phyloP scores from a whole-genome alignment of 2,113 vertebrate genomes.

The Phrynosoma platyrhinos region DNA sequence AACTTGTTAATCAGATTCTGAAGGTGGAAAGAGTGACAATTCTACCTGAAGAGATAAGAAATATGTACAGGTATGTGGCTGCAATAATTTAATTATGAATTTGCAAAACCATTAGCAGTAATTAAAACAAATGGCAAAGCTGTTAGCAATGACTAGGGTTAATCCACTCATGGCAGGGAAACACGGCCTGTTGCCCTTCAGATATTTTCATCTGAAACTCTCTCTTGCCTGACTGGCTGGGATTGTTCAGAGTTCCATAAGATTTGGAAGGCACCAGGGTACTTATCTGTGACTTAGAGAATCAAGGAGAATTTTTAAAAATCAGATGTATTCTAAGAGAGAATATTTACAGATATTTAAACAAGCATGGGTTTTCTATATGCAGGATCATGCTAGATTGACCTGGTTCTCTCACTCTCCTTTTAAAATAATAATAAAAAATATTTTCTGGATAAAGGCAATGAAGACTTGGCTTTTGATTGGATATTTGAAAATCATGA shows the following conservation, averaged over 20 bases:
- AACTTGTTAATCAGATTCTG: constrained; percentile 89
- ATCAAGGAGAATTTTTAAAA: not conserved
- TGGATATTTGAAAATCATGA: not conserved
- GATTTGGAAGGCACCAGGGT: not conserved
- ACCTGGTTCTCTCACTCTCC: not conserved
- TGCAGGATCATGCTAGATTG: not conserved
- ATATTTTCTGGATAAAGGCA: not conserved
- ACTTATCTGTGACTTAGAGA: not conserved
- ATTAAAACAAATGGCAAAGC: not conserved
- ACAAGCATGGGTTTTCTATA: not conserved
- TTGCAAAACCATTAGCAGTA: not conserved
- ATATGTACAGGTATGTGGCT: constrained; percentile 87
- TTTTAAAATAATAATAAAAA: no score
- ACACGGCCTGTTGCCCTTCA: not conserved
- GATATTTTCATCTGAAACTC: not conserved
- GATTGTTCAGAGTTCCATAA: not conserved
- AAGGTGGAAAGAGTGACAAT: constrained; percentile 85
- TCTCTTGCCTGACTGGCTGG: not conserved
- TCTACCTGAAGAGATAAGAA: constrained; percentile 85
- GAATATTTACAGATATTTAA: not conserved
- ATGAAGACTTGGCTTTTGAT: not conserved
- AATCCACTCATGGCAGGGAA: not conserved
- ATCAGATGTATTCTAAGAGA: not conserved
- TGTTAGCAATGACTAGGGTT: not conserved
- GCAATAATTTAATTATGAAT: not conserved